Percentiles rank a stretch among this genome's conserved stretches.
phyloP scores from a whole-genome alignment of 2,888 invertebrate genomes.

The Epinotia nisella region DNA sequence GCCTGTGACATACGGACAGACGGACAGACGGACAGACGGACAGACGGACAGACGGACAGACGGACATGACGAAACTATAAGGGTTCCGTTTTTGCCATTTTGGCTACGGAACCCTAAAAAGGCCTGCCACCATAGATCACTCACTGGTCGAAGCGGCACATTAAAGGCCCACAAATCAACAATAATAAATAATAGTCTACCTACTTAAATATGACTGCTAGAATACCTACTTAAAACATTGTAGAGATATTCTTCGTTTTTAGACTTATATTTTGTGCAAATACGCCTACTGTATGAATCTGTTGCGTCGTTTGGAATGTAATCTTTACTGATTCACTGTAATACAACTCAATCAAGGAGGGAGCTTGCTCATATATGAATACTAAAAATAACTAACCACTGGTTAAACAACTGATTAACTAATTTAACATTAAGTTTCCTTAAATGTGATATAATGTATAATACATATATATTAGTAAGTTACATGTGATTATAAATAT shows the following conservation, averaged over 20 bases:
- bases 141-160: too few species aligned
- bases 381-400: background rate
- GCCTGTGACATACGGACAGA: too few species aligned
- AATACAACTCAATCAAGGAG: constrained; percentile 8
- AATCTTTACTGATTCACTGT: constrained; percentile 21
- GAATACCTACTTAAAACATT: background rate
- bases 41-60: too few species aligned
- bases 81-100: too few species aligned
- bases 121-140: too few species aligned
- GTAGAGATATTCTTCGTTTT: background rate
- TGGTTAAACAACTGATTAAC: background rate
- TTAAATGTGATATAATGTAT: background rate
- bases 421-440: background rate
- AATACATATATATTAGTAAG: background rate
- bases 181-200: too few species aligned
- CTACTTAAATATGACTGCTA: background rate
- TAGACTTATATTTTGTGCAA: background rate
- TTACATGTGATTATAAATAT: background rate
- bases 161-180: too few species aligned
- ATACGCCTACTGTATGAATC: background rate
- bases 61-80: too few species aligned
- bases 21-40: too few species aligned
- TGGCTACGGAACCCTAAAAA: too few species aligned
- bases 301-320: background rate
- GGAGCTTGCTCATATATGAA: constrained; percentile 3